A percentile compares a stretch with the other conserved stretches of the same genome.
Conservation (phyloP, 1,140 invertebrate species). For the Drosophila pandora region DNA sequence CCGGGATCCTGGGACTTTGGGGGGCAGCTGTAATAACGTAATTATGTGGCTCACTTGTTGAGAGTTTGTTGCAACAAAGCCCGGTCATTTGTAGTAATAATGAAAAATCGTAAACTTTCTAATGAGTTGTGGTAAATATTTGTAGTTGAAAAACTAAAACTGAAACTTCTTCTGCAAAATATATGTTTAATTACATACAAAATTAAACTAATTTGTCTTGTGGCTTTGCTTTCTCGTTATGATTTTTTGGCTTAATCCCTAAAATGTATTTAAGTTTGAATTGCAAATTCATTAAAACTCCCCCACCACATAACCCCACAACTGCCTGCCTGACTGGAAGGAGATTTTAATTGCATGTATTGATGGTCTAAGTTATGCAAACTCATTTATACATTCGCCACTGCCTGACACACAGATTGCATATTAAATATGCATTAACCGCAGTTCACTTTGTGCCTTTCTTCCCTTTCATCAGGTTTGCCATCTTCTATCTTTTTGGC, state of each 20-base stretch:
- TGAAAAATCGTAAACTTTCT: slow-evolving; percentile 45
- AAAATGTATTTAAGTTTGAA: not conserved
- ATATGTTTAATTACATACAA: not conserved
- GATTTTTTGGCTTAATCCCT: not conserved
- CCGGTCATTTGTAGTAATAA: slow-evolving; percentile 41
- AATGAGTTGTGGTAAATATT: slow-evolving; percentile 47
- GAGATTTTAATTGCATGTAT: slow-evolving; percentile 47
- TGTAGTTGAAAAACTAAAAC: slow-evolving; percentile 16
- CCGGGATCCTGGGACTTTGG: not conserved
- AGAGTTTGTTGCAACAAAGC: slow-evolving; percentile 21
- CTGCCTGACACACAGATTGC: slow-evolving; percentile 46
- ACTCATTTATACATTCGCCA: slow-evolving; percentile 59
- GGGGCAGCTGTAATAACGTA: slow-evolving; percentile 39
- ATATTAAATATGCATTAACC: slow-evolving; percentile 79
- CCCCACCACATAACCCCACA: no score
- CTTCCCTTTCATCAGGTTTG: slow-evolving; percentile 1
- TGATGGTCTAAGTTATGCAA: slow-evolving; percentile 42
- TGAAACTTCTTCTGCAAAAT: slow-evolving; percentile 8
- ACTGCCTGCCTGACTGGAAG: not conserved
- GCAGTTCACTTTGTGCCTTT: slow-evolving; percentile 54
- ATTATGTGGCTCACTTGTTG: slow-evolving; percentile 44
- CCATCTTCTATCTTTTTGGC: not conserved
- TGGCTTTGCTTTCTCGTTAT: not conserved
- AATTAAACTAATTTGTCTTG: slow-evolving; percentile 4
- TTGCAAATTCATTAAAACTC: slow-evolving; percentile 1